These are phyloP conservation scores for Sipha maydis DNA, from an alignment of 2,888 invertebrate species.

Conservation along the genomic window DNA sequence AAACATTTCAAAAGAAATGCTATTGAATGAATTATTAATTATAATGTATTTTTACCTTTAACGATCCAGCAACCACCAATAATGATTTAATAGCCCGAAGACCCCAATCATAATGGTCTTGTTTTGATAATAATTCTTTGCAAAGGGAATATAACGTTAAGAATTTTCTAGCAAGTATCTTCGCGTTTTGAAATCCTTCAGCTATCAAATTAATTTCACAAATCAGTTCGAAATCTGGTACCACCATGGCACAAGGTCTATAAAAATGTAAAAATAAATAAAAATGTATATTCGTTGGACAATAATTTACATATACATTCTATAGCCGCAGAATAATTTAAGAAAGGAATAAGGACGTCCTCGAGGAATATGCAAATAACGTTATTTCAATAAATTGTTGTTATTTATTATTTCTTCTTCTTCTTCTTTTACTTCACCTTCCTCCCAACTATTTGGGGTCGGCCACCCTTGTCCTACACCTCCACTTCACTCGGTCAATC, in stretches of 20 bases:
- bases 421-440: no score
- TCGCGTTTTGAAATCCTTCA: constrained; percentile 93
- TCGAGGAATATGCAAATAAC: no score
- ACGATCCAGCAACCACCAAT: constrained; percentile 90
- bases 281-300: not conserved
- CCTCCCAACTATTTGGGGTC: no score
- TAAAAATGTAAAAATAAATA: constrained; percentile 62
- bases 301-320: not conserved
- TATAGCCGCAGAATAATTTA: no score
- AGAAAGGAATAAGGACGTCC: no score
- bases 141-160: constrained; percentile 92
- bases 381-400: no score
- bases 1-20: no score
- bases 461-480: no score
- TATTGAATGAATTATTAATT: not conserved
- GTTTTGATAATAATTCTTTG: constrained; percentile 88
- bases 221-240: constrained; percentile 94
- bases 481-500: no score
- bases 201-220: constrained; percentile 97
- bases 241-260: constrained; percentile 97
- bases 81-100: constrained; percentile 95
- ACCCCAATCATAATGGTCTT: constrained; percentile 98
- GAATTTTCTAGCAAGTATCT: constrained; percentile 89
- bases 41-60: constrained; percentile 73
- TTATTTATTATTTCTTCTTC: no score